Conservation (phyloP, 2,113 vertebrate species). For the Hydrolagus affinis region DNA sequence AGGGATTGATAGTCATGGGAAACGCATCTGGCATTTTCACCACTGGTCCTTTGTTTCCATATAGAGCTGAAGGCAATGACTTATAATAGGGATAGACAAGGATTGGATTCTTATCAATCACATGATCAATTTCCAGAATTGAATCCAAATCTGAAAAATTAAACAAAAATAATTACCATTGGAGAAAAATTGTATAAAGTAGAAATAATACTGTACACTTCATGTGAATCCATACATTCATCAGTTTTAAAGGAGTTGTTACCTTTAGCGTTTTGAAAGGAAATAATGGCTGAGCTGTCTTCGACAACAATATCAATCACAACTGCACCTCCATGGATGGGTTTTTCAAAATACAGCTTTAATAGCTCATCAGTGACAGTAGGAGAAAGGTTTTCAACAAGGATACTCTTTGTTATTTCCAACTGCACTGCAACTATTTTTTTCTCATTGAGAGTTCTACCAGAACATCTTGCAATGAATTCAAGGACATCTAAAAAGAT, state of each 20-base stretch:
- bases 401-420: slow-evolving; percentile 55
- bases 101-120: slow-evolving; percentile 50
- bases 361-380: slow-evolving; percentile 46
- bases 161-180: slow-evolving; percentile 31
- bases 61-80: slow-evolving; percentile 64
- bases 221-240: too few relatives aligned
- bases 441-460: slow-evolving; percentile 39
- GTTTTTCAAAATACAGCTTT: slow-evolving; percentile 64
- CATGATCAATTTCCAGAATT: slow-evolving; percentile 52
- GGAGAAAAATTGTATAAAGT: too few relatives aligned
- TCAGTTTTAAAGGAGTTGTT: slow-evolving; percentile 36
- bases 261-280: slow-evolving; percentile 64
- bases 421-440: slow-evolving; percentile 54
- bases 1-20: slow-evolving; percentile 46
- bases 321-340: slow-evolving; percentile 49
- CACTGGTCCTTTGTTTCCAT: slow-evolving; percentile 64
- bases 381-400: slow-evolving; percentile 60
- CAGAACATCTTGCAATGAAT: slow-evolving; percentile 52
- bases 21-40: slow-evolving; percentile 60
- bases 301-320: slow-evolving; percentile 46
- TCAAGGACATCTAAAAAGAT: slow-evolving; percentile 48
- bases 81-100: slow-evolving; percentile 68
- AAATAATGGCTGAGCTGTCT: slow-evolving; percentile 64
- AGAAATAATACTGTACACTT: too few relatives aligned
- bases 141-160: slow-evolving; percentile 56